Evolutionary conservation across 2,888 invertebrate genomes (phyloP), one percentile per base, ranked within the genome.

Genomic region (Nudaria mundana): DNA sequence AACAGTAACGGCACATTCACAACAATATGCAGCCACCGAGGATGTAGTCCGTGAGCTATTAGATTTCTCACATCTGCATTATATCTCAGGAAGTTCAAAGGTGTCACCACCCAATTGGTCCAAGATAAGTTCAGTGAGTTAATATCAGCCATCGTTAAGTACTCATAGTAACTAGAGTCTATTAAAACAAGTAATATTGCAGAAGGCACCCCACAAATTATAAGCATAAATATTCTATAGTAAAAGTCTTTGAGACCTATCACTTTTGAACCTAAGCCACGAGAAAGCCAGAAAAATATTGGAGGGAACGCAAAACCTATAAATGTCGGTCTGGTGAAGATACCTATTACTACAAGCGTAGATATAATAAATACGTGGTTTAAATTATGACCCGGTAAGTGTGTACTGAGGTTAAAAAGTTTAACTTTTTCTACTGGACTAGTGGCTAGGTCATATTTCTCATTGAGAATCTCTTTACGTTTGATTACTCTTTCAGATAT

Each of bases 251-350:
- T 84, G 47, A 95, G 91, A 1, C 92, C 92, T 2, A 95, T 86
- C 3, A 91, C 91, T 65, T 91, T 92, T 1, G 93, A 93, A 0
- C 94, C 94, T 47, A 96, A 85, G 0, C 96, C 96, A 44, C 97
- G 88, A 46, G 95, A 92, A 10, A 97, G 82, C 96, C 97, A 97
- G 69, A 95, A 96, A 71, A 96, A 95, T 30, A 97, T 88, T 12
- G 98, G 97, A 4, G 95, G 91, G 13, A 95, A 90, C 1, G 96
- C 95, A 81, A 95, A 98, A 0, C 94, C 91, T 26, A 97, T 76
- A 81, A 98, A 98, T 0, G 98, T 98, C 13, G 98, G 98, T 31
- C 98, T 91, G 76, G 97, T 98, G 68, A 98, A 98, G 48, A 96
- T 91, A 0, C 98, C 96, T 38, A 93, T 74, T 0, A 93, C 92